Evolutionary conservation across 2,888 invertebrate species (phyloP).

Genomic region (Oscheius onirici): DNA sequence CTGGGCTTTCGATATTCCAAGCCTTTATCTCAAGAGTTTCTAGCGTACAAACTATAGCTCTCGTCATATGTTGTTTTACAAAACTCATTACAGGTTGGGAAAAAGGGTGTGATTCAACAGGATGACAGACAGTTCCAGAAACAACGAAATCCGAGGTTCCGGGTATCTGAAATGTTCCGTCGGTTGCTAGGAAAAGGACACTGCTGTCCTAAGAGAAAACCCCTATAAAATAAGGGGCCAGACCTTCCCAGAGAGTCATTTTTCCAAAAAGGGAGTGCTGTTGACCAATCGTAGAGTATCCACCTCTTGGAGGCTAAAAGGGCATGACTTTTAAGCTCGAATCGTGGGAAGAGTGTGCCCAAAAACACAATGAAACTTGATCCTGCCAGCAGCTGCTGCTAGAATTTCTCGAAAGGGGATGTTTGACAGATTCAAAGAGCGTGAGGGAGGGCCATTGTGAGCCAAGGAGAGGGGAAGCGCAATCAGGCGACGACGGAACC

Average conservation of each 20-base stretch:
- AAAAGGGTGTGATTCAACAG: too few species aligned
- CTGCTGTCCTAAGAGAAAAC: too few species aligned
- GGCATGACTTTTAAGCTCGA: neutral
- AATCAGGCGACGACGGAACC: conserved; percentile 10
- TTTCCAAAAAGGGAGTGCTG: neutral
- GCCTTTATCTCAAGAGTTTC: neutral
- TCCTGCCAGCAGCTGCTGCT: neutral
- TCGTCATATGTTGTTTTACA: too few species aligned
- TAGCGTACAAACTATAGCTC: too few species aligned
- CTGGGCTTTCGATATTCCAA: neutral
- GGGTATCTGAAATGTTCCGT: too few species aligned
- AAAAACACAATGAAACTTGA: conserved; percentile 7
- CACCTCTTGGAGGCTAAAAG: too few species aligned
- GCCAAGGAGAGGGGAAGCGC: conserved; percentile 18
- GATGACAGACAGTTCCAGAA: too few species aligned
- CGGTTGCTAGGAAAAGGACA: too few species aligned
- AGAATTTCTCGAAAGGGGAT: conserved; percentile 2
- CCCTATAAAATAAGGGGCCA: too few species aligned
- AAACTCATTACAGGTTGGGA: too few species aligned
- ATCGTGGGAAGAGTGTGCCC: conserved; percentile 2
- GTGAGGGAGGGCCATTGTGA: conserved; percentile 6
- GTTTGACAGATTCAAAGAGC: neutral
- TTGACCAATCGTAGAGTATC: neutral
- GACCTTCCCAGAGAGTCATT: too few species aligned
- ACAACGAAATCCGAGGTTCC: too few species aligned